A percentile compares a stretch with the other conserved stretches of the same genome.
phyloP scores from a whole-genome alignment of 2,797 vertebrate species.

The Lutjanus campechanus region DNA sequence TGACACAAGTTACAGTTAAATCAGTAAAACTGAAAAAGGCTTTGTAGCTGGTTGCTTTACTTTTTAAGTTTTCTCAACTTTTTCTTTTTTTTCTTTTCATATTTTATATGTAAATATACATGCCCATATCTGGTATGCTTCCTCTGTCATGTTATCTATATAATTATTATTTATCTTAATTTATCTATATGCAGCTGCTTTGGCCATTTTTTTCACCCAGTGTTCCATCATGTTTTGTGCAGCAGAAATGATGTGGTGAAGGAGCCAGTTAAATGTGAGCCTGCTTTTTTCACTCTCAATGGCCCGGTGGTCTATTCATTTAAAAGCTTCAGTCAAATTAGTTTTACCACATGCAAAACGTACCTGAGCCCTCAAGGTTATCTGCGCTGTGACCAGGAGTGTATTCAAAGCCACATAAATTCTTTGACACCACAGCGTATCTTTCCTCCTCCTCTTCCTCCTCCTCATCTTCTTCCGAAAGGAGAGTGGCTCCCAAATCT shows the following conservation, averaged over 20 bases:
- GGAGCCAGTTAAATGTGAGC: background rate
- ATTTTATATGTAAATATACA: too few relatives aligned
- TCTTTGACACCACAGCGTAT: conserved; percentile 87
- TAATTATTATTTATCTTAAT: background rate
- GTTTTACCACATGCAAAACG: conserved; percentile 65
- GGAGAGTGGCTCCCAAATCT: conserved; percentile 91
- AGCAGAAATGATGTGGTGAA: background rate
- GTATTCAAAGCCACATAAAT: conserved; percentile 91
- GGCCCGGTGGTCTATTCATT: background rate
- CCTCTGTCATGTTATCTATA: background rate
- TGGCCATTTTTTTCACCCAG: background rate
- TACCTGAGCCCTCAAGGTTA: conserved; percentile 91
- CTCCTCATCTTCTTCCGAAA: conserved; percentile 91
- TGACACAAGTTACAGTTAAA: too few relatives aligned
- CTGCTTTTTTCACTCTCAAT: conserved; percentile 56
- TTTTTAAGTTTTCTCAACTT: too few relatives aligned
- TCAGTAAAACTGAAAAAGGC: too few relatives aligned
- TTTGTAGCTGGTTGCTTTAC: too few relatives aligned
- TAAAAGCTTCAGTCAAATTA: conserved; percentile 16
- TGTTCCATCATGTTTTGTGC: background rate
- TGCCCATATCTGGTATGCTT: background rate
- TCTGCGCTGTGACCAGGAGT: conserved; percentile 91
- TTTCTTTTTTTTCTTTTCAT: too few relatives aligned
- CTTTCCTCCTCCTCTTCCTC: conserved; percentile 88
- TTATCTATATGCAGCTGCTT: background rate